Percentiles rank a stretch among this genome's conserved stretches.
Conservation (phyloP, 2,797 vertebrate genomes). For the Syngnathus rostellatus region DNA sequence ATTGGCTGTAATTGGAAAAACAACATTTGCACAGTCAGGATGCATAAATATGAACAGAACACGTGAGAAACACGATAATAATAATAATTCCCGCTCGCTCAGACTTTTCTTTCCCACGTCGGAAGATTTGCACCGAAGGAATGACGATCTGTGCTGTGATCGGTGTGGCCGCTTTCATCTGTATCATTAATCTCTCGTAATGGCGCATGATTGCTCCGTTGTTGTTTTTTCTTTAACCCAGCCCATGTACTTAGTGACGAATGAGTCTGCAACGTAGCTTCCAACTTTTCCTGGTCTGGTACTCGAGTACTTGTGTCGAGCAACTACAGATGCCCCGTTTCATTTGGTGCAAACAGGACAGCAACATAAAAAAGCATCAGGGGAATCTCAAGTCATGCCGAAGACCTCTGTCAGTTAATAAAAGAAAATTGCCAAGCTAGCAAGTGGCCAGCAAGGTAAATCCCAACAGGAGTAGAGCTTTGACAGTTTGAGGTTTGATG, state of each 20-base stretch:
- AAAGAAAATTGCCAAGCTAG: conserved; percentile 1
- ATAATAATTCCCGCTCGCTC: too few relatives aligned
- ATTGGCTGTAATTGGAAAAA: background rate
- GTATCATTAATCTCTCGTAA: conserved; percentile 1
- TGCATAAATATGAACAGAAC: background rate
- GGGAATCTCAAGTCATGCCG: background rate
- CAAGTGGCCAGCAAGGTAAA: conserved; percentile 1
- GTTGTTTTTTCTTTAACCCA: conserved; percentile 1
- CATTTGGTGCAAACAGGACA: background rate
- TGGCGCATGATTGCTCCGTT: background rate
- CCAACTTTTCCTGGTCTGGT: background rate
- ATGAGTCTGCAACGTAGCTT: conserved; percentile 1
- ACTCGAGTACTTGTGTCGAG: background rate
- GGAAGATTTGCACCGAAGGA: background rate
- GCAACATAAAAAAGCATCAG: background rate
- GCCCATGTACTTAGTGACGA: conserved; percentile 1
- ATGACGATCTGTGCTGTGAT: background rate
- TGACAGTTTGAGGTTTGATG: background rate
- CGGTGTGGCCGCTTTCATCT: background rate
- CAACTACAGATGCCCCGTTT: background rate
- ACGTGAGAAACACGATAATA: background rate
- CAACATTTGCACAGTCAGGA: background rate
- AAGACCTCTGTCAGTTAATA: background rate
- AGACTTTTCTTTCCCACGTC: conserved; percentile 2
- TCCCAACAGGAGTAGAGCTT: conserved; percentile 1